Conservation (phyloP, 53 echinoderm and acorn worm genomes). For the Luidia sarsii region DNA sequence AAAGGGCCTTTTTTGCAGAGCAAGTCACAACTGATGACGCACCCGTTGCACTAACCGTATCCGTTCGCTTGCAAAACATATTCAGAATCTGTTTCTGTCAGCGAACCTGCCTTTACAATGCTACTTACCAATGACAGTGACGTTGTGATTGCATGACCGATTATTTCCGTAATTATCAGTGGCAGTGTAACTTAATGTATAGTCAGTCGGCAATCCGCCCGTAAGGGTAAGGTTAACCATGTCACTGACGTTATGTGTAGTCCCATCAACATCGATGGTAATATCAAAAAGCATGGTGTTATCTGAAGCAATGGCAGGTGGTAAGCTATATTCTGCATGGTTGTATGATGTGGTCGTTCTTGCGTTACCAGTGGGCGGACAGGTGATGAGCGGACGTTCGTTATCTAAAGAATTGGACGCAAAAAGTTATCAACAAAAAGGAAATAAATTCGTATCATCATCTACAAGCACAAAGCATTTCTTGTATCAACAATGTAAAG, state of each 20-base stretch:
- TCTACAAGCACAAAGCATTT: not conserved
- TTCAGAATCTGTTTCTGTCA: not conserved
- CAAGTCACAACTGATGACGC: too few relatives aligned
- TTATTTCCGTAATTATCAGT: not conserved
- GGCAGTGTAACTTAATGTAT: not conserved
- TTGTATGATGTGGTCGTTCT: not conserved
- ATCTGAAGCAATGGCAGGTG: not conserved
- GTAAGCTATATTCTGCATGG: not conserved
- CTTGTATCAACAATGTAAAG: not conserved
- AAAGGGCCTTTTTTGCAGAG: not conserved
- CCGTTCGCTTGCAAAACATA: too few relatives aligned
- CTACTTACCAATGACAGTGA: conserved; percentile 2
- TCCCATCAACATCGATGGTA: not conserved
- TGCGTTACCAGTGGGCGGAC: not conserved
- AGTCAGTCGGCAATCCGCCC: not conserved
- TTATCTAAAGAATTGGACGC: too few relatives aligned
- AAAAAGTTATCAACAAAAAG: not conserved
- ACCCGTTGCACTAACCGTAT: too few relatives aligned
- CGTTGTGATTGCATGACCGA: not conserved
- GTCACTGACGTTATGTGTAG: not conserved
- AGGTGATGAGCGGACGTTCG: not conserved
- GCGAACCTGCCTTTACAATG: not conserved
- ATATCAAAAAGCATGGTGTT: not conserved
- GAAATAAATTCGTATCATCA: not conserved
- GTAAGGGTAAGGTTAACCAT: not conserved